Conservation (phyloP, 2,797 vertebrate genomes). For the Channallabes apus region DNA sequence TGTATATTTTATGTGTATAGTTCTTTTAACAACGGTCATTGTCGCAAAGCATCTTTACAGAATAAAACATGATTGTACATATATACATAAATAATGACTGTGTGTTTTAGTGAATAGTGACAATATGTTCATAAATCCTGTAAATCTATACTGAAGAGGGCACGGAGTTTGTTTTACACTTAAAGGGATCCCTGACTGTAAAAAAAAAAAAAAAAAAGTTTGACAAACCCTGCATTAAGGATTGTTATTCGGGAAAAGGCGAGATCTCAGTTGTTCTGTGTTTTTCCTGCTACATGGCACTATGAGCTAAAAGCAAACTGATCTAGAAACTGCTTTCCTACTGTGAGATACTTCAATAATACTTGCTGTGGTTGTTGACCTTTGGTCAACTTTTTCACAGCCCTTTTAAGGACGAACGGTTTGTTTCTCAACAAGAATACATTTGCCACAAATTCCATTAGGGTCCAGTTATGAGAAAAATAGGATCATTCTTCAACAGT, state of each 20-base stretch:
- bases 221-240: not conserved
- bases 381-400: constrained; percentile 10
- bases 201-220: too few species aligned
- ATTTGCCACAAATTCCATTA: constrained; percentile 28
- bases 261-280: not conserved
- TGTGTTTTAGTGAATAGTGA: not conserved
- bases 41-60: too few species aligned
- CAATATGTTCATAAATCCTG: not conserved
- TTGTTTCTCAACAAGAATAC: constrained; percentile 28
- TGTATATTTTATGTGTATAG: too few species aligned
- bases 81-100: not conserved
- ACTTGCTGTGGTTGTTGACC: constrained; percentile 13
- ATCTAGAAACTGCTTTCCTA: constrained; percentile 13
- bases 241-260: not conserved
- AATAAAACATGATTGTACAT: not conserved
- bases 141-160: not conserved
- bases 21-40: too few species aligned
- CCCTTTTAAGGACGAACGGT: constrained; percentile 23
- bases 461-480: not conserved
- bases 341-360: constrained; percentile 5
- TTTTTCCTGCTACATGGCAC: not conserved
- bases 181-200: not conserved
- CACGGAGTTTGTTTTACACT: not conserved
- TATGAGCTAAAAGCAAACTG: constrained; percentile 10
- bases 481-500: not conserved